These are phyloP conservation scores for Lycocorax pyrrhopterus DNA, from an alignment of 2,113 vertebrate genomes.

Conservation along the genomic window DNA sequence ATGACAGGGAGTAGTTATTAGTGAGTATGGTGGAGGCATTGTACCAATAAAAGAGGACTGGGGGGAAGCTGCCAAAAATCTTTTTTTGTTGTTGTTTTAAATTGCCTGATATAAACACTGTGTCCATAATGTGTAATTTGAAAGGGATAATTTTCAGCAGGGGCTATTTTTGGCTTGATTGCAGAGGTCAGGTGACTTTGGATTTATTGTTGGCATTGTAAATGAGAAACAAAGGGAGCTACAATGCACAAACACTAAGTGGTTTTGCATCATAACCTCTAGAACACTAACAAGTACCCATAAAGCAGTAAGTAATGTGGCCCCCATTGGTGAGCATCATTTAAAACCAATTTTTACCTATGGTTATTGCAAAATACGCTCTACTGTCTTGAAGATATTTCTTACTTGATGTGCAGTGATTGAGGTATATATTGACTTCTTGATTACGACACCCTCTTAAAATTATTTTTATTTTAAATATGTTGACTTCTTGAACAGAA, in stretches of 20 bases:
- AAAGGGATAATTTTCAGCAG: background rate
- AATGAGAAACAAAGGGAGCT: background rate
- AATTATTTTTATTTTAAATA: background rate
- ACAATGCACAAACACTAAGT: background rate
- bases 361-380: background rate
- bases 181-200: background rate
- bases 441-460: background rate
- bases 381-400: background rate
- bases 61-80: background rate
- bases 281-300: background rate
- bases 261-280: background rate
- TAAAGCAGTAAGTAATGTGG: background rate
- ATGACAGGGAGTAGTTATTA: background rate
- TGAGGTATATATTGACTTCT: background rate
- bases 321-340: background rate
- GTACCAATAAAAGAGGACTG: background rate
- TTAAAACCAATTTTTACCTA: background rate
- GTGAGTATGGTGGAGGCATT: background rate
- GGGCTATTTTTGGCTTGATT: background rate
- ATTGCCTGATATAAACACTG: background rate
- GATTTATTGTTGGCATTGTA: background rate
- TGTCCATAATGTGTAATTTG: background rate
- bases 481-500: background rate
- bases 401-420: background rate
- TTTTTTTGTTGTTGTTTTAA: background rate